Conservation (phyloP, 2,113 vertebrate species). For the Corvus moneduloides region DNA sequence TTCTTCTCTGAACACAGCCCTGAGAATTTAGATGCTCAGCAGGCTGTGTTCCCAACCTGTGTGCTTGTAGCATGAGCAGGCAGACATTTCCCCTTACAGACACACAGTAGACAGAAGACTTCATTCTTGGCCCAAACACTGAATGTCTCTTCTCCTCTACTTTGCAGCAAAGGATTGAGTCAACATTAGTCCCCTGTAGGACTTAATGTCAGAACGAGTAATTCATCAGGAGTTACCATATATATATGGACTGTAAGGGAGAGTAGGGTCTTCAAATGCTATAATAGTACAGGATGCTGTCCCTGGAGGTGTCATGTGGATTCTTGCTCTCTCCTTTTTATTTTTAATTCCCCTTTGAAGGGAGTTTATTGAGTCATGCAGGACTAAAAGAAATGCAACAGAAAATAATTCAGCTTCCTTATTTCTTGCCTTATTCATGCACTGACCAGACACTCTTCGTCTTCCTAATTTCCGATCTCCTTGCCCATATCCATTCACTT, state of each 20-base stretch:
- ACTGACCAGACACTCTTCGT: neutral
- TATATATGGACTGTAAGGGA: neutral
- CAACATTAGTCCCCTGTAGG: neutral
- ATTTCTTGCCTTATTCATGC: neutral
- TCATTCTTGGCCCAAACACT: neutral
- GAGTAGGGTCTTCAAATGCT: neutral
- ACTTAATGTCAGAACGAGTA: neutral
- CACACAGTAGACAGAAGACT: neutral
- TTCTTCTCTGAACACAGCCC: neutral
- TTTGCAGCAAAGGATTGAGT: neutral
- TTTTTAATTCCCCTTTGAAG: conserved; percentile 39
- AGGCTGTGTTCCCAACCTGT: neutral
- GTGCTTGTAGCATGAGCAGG: neutral
- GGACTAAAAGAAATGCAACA: neutral
- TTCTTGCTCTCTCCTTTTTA: neutral
- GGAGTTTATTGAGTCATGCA: neutral
- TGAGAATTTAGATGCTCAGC: neutral
- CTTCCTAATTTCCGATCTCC: neutral
- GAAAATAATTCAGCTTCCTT: neutral
- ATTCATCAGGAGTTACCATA: neutral
- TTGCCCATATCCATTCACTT: neutral
- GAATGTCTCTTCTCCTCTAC: neutral
- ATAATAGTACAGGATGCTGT: neutral
- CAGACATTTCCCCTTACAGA: neutral
- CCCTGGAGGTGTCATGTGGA: neutral